Evolutionary conservation across 2,113 vertebrate genomes (phyloP).

Genomic region (Sakesphorus luctuosus): DNA sequence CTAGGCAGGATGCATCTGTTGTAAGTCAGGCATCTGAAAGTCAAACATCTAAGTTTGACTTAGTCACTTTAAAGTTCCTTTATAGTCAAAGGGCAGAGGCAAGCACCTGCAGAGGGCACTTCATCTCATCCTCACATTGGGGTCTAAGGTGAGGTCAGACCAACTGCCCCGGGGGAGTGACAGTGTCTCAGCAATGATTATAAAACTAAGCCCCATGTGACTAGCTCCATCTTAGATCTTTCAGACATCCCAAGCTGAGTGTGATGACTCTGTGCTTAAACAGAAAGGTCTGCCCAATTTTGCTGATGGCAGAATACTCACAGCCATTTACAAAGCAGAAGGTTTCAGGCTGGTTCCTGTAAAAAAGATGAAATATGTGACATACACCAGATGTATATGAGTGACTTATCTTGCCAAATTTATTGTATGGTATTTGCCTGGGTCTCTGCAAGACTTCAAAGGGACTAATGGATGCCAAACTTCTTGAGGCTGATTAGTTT

Average conservation of each 20-base stretch:
- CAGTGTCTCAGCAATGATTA: neutral
- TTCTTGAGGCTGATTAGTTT: conserved; percentile 25
- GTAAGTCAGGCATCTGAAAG: neutral
- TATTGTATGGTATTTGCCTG: neutral
- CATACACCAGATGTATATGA: neutral
- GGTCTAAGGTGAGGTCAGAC: neutral
- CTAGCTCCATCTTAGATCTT: neutral
- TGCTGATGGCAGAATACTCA: neutral
- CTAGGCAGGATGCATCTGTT: neutral
- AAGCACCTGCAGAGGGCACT: neutral
- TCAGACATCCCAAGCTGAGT: neutral
- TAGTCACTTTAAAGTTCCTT: neutral
- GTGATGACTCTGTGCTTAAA: neutral
- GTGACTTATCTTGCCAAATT: conserved; percentile 11
- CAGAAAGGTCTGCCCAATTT: neutral
- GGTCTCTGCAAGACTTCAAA: conserved; percentile 39
- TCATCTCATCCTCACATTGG: rapidly evolving
- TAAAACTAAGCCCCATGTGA: rapidly evolving
- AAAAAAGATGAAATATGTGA: neutral
- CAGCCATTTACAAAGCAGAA: neutral
- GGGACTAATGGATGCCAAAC: neutral
- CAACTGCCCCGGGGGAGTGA: neutral
- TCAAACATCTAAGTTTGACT: neutral
- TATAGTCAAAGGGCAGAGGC: neutral
- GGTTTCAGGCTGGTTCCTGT: neutral